Percentiles rank a stretch among this genome's conserved stretches.
Evolutionary conservation across 2,888 invertebrate species (phyloP).

Genomic region (Cryptops parisi): DNA sequence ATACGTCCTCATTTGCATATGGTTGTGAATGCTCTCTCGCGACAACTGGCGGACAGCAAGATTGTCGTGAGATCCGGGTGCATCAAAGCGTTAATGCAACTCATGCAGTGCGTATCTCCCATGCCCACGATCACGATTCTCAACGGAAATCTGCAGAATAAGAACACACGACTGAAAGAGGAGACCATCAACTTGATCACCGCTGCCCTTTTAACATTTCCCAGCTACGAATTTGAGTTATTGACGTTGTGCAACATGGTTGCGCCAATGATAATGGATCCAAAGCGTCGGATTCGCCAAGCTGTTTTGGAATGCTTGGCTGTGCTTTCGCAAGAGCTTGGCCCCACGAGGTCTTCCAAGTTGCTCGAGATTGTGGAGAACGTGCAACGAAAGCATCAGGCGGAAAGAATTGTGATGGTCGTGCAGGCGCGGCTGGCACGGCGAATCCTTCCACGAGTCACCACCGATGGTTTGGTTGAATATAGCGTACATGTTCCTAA

Average conservation of each 20-base stretch:
- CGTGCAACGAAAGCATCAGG: conserved; percentile 26
- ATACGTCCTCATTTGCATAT: conserved; percentile 36
- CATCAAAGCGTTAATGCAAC: conserved; percentile 35
- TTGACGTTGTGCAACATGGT: conserved; percentile 33
- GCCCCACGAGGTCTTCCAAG: conserved; percentile 40
- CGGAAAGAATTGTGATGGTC: conserved; percentile 41
- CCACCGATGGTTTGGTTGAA: conserved; percentile 54
- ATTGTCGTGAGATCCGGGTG: conserved; percentile 37
- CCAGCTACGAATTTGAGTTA: conserved; percentile 55
- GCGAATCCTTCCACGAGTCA: conserved; percentile 50
- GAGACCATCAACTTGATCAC: conserved; percentile 60
- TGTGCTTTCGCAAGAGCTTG: conserved; percentile 55
- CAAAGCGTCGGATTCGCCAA: conserved; percentile 57
- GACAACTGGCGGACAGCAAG: conserved; percentile 37
- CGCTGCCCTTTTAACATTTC: conserved; percentile 59
- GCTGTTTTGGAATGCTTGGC: conserved; percentile 65
- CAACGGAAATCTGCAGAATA: conserved; percentile 35
- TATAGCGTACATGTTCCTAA: conserved; percentile 52
- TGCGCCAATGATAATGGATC: conserved; percentile 39
- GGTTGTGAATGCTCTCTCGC: conserved; percentile 34
- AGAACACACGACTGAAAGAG: conserved; percentile 47
- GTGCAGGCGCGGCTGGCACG: conserved; percentile 59
- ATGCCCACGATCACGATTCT: conserved; percentile 40
- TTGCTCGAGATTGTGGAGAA: conserved; percentile 38
- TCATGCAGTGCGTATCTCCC: conserved; percentile 40